Conservation (phyloP, 2,113 vertebrate species). For the Cichladusa arquata region DNA sequence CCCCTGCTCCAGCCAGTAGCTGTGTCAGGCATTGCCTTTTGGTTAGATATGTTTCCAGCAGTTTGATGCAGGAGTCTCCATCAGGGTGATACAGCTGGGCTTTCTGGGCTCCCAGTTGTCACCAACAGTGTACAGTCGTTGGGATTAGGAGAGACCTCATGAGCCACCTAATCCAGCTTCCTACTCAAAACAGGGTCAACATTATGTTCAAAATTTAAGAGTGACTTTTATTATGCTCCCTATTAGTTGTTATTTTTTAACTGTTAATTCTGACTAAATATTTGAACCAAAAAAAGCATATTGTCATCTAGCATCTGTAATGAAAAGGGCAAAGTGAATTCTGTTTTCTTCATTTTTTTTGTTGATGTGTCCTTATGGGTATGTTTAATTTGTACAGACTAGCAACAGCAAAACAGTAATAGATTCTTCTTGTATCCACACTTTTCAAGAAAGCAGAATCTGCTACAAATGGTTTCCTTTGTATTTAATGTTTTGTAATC, state of each 20-base stretch:
- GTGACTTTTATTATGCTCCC: not conserved
- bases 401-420: not conserved
- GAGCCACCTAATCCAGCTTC: not conserved
- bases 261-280: not conserved
- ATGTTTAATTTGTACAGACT: not conserved
- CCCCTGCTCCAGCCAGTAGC: not conserved
- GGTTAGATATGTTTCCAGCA: fast-evolving
- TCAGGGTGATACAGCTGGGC: not conserved
- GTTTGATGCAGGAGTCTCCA: not conserved
- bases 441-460: not conserved
- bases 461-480: not conserved
- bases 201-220: not conserved
- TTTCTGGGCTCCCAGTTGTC: not conserved
- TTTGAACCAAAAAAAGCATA: not conserved
- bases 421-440: not conserved
- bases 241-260: not conserved
- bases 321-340: not conserved
- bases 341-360: not conserved
- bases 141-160: not conserved
- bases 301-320: not conserved
- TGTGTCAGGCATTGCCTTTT: not conserved
- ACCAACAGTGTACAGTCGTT: not conserved
- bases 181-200: not conserved
- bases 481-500: not conserved
- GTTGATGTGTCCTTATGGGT: not conserved